A percentile compares a stretch with the other conserved stretches of the same genome.
These are phyloP conservation scores for Dendronephthya gigantea DNA, from an alignment of 64 coral and sea anemone genomes.

Conservation along the genomic window DNA sequence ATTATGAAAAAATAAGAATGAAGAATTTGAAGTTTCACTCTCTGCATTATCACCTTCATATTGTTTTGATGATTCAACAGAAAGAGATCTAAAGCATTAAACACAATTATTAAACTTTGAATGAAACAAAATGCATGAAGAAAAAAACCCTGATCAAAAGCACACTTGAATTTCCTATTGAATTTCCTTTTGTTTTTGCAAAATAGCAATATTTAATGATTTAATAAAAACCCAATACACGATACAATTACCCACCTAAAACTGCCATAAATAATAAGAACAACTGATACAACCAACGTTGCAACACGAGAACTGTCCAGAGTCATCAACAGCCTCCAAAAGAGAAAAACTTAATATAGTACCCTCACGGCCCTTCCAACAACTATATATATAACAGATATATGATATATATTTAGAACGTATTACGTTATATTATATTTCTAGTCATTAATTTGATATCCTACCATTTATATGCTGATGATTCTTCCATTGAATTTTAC, in stretches of 20 bases:
- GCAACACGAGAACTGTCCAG: constrained; percentile 76
- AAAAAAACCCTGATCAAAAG: no score
- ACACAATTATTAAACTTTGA: background rate
- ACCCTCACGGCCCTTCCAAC: no score
- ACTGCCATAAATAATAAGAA: constrained; percentile 90
- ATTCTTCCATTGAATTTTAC: background rate
- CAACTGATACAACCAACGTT: constrained; percentile 77
- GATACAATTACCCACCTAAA: no score
- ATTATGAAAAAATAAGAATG: background rate
- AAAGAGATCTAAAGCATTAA: background rate
- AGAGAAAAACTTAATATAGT: background rate
- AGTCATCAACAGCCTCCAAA: constrained; percentile 57
- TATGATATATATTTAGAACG: no score
- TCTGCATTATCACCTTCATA: background rate
- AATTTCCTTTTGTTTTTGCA: no score
- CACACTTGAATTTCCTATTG: no score
- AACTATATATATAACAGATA: no score
- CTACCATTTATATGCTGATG: background rate
- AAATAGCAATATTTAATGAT: no score
- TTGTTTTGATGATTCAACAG: background rate
- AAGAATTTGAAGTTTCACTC: background rate
- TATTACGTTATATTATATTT: background rate
- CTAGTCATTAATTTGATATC: background rate
- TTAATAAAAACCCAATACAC: no score
- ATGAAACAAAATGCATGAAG: no score